These are phyloP conservation scores for Eretmochelys imbricata DNA, from an alignment of 2,113 vertebrate genomes.

Conservation along the genomic window DNA sequence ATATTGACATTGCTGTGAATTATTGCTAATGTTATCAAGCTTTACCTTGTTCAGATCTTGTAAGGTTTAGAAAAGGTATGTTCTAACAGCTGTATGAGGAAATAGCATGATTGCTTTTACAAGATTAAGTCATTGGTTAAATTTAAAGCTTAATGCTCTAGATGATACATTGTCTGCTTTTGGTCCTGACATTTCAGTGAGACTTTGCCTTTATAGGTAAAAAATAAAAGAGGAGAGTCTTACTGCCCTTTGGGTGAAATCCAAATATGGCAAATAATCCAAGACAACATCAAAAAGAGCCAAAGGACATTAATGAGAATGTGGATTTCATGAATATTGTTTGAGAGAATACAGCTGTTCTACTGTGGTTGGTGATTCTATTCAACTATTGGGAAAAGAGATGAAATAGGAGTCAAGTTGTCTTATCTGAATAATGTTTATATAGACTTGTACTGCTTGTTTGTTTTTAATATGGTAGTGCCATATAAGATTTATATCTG, in stretches of 20 bases:
- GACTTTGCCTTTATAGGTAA: neutral
- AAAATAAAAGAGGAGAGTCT: neutral
- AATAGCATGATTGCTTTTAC: neutral
- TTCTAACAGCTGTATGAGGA: neutral
- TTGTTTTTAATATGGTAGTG: neutral
- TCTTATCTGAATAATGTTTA: neutral
- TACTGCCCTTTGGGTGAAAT: neutral
- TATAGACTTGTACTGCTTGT: neutral
- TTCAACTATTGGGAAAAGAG: neutral
- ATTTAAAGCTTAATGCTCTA: neutral
- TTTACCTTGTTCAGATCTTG: neutral
- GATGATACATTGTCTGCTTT: neutral
- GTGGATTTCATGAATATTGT: neutral
- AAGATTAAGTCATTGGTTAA: neutral
- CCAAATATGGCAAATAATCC: neutral
- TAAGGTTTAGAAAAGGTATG: neutral
- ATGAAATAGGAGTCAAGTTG: neutral
- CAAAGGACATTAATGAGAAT: neutral
- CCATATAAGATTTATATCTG: neutral
- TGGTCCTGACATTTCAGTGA: no score
- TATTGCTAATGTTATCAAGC: neutral
- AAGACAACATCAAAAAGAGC: neutral
- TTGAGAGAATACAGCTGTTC: neutral
- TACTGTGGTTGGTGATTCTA: neutral
- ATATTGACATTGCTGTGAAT: no score